These are phyloP conservation scores for Myxocyprinus asiaticus DNA, from an alignment of 2,113 vertebrate genomes.

Conservation along the genomic window DNA sequence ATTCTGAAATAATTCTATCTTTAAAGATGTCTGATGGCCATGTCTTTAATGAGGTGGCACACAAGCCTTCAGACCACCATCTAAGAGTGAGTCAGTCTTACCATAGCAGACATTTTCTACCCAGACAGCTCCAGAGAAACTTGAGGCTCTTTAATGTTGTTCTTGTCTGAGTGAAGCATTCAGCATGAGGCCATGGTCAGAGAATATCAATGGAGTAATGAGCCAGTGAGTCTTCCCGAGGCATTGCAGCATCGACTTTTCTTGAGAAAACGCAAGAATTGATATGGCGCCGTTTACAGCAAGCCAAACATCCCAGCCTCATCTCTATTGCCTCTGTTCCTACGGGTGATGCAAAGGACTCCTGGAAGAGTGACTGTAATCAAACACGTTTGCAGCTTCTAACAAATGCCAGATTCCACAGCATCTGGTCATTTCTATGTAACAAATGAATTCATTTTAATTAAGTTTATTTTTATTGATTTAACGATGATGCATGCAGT, in stretches of 20 bases:
- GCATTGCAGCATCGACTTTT: conserved; percentile 74
- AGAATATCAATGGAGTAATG: conserved; percentile 78
- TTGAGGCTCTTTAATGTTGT: conserved; percentile 34
- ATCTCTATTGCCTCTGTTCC: conserved; percentile 48
- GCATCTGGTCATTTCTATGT: conserved; percentile 26
- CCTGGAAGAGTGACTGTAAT: conserved; percentile 11
- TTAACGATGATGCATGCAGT: conserved; percentile 20
- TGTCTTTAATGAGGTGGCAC: conserved; percentile 12
- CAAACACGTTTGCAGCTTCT: conserved; percentile 15
- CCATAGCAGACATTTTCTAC: conserved; percentile 10
- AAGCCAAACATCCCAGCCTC: conserved; percentile 72
- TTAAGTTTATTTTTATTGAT: conserved; percentile 22
- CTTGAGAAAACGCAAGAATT: conserved; percentile 64
- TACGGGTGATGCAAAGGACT: conserved; percentile 7
- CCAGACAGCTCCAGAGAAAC: conserved; percentile 22
- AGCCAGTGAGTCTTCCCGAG: conserved; percentile 74
- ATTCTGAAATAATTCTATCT: background rate
- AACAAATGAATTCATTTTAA: conserved; percentile 28
- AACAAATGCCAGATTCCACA: conserved; percentile 21
- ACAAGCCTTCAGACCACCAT: background rate
- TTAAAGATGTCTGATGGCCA: conserved; percentile 17
- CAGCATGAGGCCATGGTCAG: conserved; percentile 67
- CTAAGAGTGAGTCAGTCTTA: conserved; percentile 24
- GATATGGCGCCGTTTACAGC: conserved; percentile 69
- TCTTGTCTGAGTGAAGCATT: conserved; percentile 62